These are phyloP conservation scores for Machaerirhynchus nigripectus DNA, from an alignment of 2,113 vertebrate species.

Conservation along the genomic window DNA sequence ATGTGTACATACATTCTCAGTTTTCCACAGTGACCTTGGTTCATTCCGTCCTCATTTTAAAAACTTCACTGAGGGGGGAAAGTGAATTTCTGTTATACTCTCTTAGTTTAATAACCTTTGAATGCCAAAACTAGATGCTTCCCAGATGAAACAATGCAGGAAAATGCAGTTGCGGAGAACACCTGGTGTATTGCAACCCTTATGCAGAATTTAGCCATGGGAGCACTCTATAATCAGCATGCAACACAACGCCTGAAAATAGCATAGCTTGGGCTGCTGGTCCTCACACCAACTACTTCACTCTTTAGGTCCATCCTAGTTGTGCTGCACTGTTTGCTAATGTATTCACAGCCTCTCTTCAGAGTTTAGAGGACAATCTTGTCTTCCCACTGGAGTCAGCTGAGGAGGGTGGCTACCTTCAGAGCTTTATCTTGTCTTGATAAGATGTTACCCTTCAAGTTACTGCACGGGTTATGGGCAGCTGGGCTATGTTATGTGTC, in stretches of 20 bases:
- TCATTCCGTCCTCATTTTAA: background rate
- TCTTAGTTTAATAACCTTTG: background rate
- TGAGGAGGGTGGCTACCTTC: background rate
- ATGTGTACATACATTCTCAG: background rate
- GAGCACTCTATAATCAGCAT: background rate
- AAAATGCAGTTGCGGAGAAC: background rate
- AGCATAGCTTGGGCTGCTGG: background rate
- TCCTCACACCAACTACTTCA: background rate
- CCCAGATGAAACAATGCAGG: background rate
- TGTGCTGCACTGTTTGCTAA: background rate
- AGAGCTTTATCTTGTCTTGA: background rate
- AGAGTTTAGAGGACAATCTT: background rate
- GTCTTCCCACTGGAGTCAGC: background rate
- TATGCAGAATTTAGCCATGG: background rate
- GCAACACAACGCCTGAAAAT: background rate
- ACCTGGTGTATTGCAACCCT: background rate
- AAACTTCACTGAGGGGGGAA: background rate
- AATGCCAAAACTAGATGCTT: background rate
- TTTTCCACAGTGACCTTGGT: background rate
- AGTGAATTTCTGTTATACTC: background rate
- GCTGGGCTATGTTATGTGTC: background rate
- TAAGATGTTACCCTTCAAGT: background rate
- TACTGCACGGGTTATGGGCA: accelerated
- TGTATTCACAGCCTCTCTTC: background rate
- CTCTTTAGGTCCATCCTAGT: background rate